phyloP scores from a whole-genome alignment of 2,113 vertebrate genomes.

The Solenodon paradoxus region DNA sequence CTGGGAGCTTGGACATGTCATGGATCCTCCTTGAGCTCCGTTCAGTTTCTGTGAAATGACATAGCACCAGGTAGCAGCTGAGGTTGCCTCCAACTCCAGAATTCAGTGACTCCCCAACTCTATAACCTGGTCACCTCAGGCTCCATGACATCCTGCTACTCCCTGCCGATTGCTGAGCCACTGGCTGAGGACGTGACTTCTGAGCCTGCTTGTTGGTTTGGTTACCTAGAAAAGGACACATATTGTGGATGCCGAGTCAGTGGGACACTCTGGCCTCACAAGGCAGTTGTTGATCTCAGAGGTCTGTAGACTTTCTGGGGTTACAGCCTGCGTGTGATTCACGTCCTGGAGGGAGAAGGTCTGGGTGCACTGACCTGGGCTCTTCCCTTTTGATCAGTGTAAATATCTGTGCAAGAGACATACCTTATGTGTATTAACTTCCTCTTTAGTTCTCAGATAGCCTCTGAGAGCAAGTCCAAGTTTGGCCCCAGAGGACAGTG shows the following conservation, averaged over 20 bases:
- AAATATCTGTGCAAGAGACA: background rate
- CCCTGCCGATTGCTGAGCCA: background rate
- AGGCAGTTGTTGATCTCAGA: background rate
- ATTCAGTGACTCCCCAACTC: background rate
- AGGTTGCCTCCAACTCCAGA: background rate
- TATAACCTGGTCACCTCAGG: background rate
- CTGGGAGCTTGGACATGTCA: background rate
- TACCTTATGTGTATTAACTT: too few relatives aligned
- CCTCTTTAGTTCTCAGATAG: background rate
- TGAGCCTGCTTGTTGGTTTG: background rate
- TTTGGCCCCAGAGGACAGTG: background rate
- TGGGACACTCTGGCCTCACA: background rate
- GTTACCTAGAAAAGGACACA: background rate
- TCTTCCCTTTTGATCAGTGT: background rate
- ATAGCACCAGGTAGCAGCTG: background rate
- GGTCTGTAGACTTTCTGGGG: background rate
- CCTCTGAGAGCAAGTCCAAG: background rate
- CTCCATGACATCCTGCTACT: background rate
- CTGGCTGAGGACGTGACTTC: background rate
- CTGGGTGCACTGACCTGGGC: background rate
- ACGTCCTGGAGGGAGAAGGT: background rate
- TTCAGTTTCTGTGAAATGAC: background rate
- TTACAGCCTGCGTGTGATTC: fast-evolving
- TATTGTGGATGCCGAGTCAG: background rate
- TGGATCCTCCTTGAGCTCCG: background rate